Evolutionary conservation across 2,888 invertebrate genomes (phyloP).

Genomic region (Dascillus cervinus): DNA sequence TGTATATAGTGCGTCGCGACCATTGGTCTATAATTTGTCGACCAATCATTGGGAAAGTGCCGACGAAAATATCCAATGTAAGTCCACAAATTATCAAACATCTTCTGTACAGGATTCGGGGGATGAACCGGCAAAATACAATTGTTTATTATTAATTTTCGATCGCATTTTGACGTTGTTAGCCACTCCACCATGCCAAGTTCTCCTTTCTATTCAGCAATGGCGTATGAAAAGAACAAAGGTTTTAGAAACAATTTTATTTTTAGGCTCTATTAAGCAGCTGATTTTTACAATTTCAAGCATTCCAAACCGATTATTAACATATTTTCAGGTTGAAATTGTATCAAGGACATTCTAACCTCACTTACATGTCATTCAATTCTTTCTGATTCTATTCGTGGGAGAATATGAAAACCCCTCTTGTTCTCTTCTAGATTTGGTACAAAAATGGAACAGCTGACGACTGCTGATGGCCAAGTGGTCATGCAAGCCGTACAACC

Average conservation of each 20-base stretch:
- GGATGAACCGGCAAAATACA: constrained; percentile 34
- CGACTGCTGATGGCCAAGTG: constrained; percentile 53
- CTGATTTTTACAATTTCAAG: too few species aligned
- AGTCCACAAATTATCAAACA: constrained; percentile 64
- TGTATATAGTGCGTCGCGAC: constrained; percentile 63
- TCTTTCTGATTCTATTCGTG: too few species aligned
- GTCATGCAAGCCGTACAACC: constrained; percentile 53
- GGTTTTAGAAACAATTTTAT: background rate
- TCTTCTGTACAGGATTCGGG: constrained; percentile 36
- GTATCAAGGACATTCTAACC: too few species aligned
- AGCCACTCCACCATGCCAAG: constrained; percentile 12
- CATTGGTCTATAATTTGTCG: constrained; percentile 79
- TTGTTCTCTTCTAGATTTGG: too few species aligned
- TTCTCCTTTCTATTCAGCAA: constrained; percentile 11
- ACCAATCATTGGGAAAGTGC: constrained; percentile 86
- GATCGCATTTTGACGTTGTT: constrained; percentile 12
- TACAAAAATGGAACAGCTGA: constrained; percentile 58
- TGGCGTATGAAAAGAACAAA: constrained; percentile 8
- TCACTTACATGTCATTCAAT: too few species aligned
- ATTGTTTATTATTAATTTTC: constrained; percentile 25
- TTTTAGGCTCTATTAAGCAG: too few species aligned
- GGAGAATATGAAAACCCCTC: too few species aligned
- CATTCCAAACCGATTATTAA: too few species aligned
- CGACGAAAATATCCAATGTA: constrained; percentile 65
- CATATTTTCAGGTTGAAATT: too few species aligned